Percentiles rank a stretch among this genome's conserved stretches.
These are phyloP conservation scores for Spatulosminthurus flaviceps DNA, from an alignment of 2,888 invertebrate genomes.

Conservation along the genomic window DNA sequence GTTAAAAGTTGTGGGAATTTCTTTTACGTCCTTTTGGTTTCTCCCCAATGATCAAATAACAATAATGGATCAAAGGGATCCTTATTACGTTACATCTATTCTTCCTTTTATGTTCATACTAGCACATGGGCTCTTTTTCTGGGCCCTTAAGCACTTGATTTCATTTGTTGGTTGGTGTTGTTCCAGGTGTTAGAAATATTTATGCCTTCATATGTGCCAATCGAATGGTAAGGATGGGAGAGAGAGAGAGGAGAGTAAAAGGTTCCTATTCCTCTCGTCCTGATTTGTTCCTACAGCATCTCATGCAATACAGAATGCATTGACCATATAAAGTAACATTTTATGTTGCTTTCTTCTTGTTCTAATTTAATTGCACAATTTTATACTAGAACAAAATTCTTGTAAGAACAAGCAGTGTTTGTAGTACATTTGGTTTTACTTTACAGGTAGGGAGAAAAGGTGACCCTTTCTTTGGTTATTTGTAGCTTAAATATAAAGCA, in stretches of 20 bases:
- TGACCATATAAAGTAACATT: no score
- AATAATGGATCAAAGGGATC: constrained; percentile 27
- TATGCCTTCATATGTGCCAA: constrained; percentile 27
- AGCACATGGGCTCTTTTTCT: background rate
- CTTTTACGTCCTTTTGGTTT: background rate
- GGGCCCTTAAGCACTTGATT: background rate
- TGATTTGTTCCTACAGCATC: background rate
- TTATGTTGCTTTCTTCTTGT: no score
- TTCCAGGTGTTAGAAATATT: constrained; percentile 42
- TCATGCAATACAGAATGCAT: background rate
- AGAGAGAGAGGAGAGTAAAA: background rate
- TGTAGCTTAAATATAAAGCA: no score
- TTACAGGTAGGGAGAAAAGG: no score
- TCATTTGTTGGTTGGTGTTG: constrained; percentile 14
- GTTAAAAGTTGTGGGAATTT: no score
- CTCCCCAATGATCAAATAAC: background rate
- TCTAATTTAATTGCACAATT: constrained; percentile 14
- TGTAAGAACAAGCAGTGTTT: no score
- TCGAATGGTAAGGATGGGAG: constrained; percentile 7
- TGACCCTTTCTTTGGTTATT: no score
- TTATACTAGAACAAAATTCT: background rate
- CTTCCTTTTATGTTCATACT: background rate
- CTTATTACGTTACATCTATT: background rate
- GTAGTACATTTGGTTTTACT: no score
- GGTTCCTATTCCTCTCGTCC: background rate